Conservation (phyloP, 2,113 vertebrate species). For the Notothenia rossii region DNA sequence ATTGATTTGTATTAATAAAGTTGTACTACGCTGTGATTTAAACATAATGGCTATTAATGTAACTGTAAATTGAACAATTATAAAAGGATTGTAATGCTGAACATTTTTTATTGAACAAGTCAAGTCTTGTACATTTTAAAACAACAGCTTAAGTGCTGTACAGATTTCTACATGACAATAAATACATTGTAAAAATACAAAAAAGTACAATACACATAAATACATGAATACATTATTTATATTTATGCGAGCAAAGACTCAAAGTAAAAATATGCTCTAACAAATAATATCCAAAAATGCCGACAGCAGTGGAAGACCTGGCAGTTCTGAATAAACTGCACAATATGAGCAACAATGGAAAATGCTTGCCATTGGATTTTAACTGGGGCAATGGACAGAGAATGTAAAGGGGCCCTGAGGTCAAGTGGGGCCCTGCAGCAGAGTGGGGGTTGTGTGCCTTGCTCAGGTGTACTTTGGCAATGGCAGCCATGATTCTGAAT, state of each 20-base stretch:
- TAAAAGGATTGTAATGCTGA: background rate
- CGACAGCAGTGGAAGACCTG: background rate
- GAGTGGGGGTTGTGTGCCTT: background rate
- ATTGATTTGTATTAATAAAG: background rate
- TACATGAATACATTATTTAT: background rate
- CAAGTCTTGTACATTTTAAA: slow-evolving; percentile 12
- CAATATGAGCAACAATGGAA: background rate
- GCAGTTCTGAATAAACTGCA: background rate
- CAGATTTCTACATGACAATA: slow-evolving; percentile 8
- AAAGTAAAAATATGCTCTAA: background rate
- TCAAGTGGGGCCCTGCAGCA: background rate
- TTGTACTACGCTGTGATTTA: no score
- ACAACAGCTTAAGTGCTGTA: slow-evolving; percentile 1
- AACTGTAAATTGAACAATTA: background rate
- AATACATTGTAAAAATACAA: slow-evolving; percentile 9
- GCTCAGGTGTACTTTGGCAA: background rate
- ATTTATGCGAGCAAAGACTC: background rate
- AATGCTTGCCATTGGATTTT: background rate
- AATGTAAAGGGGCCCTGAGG: background rate
- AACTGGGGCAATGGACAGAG: background rate
- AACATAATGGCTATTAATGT: background rate
- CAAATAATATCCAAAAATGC: background rate
- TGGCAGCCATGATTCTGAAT: background rate
- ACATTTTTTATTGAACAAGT: slow-evolving; percentile 19
- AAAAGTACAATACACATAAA: slow-evolving; percentile 5